Conservation (phyloP, 2,113 vertebrate genomes). For the Hymenochirus boettgeri region DNA sequence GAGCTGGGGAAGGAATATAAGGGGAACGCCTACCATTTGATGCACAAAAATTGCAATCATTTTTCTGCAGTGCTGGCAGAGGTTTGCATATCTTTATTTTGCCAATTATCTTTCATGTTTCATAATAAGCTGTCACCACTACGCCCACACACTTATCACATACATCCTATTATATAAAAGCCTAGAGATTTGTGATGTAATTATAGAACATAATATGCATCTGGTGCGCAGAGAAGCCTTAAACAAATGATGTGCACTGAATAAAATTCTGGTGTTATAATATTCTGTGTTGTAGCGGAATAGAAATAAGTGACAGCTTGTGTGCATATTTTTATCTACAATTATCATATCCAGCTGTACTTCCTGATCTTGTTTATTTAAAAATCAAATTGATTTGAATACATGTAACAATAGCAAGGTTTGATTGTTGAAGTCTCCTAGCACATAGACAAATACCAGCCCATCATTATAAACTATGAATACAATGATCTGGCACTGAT, state of each 20-base stretch:
- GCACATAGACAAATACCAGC: no score
- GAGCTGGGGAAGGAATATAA: constrained; percentile 86
- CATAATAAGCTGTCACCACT: neutral
- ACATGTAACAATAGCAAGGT: no score
- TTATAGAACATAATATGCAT: constrained; percentile 11
- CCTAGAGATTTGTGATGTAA: constrained; percentile 7
- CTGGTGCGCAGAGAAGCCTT: constrained; percentile 4
- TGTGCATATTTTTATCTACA: neutral
- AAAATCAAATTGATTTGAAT: no score
- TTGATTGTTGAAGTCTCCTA: no score
- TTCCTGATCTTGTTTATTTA: neutral
- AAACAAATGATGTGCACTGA: neutral
- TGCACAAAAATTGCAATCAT: constrained; percentile 89
- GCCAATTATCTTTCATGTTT: no score
- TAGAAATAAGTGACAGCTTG: constrained; percentile 7
- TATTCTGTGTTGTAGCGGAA: constrained; percentile 4
- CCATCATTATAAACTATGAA: no score
- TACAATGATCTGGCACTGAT: no score
- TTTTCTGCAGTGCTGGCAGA: constrained; percentile 85
- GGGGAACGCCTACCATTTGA: constrained; percentile 79
- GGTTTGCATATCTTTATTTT: constrained; percentile 51
- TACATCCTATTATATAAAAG: neutral
- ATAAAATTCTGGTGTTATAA: neutral
- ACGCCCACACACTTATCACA: neutral
- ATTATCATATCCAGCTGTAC: neutral